Conservation (phyloP, 2,888 invertebrate genomes). For the Taphrorychus bicolor region DNA sequence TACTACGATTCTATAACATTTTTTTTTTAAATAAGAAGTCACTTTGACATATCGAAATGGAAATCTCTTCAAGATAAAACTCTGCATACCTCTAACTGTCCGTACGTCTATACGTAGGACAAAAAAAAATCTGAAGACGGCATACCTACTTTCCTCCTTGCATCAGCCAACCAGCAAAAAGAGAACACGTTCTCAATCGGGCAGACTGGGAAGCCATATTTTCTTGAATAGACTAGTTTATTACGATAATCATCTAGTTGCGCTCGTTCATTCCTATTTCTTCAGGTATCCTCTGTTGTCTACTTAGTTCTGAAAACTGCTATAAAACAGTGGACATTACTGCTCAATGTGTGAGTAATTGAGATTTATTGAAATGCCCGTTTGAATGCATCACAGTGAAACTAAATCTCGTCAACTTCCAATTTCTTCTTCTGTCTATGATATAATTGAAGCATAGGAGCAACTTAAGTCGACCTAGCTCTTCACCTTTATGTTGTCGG, state of each 20-base stretch:
- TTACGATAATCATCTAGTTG: conserved; percentile 20
- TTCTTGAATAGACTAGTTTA: conserved; percentile 13
- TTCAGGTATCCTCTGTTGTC: background rate
- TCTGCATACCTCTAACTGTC: background rate
- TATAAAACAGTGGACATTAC: conserved; percentile 10
- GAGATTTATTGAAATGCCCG: conserved; percentile 7
- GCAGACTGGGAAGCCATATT: background rate
- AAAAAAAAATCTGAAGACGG: background rate
- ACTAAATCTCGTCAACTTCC: too few species aligned
- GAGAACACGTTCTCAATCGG: background rate
- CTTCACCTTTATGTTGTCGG: background rate
- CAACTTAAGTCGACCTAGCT: too few species aligned
- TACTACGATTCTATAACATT: too few species aligned
- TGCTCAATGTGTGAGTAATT: conserved; percentile 4
- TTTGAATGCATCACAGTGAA: background rate
- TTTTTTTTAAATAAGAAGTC: too few species aligned
- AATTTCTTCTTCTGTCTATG: too few species aligned
- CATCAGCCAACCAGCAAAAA: background rate
- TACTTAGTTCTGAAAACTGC: conserved; percentile 1
- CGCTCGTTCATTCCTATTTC: conserved; percentile 18
- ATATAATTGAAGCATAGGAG: too few species aligned
- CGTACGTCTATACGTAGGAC: background rate
- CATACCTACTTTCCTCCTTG: background rate
- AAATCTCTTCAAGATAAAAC: background rate
- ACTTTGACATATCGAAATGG: too few species aligned